These are phyloP conservation scores for Chondrilla cf. caribensis DNA, from an alignment of 37 sponge, comb jelly and placozoan species.

Conservation along the genomic window DNA sequence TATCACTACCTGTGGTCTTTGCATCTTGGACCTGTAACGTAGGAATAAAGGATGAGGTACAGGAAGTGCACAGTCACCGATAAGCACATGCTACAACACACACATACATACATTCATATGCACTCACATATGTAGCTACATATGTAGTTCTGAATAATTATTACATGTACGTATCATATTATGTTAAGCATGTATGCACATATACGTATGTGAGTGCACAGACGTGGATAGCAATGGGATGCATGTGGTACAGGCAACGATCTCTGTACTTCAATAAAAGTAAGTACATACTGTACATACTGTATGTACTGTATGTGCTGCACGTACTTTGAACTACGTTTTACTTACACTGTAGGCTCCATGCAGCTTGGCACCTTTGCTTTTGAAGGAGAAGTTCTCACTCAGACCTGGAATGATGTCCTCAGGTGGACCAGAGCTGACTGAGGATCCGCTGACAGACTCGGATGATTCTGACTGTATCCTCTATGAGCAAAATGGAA, in stretches of 20 bases:
- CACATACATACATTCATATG: background rate
- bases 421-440: background rate
- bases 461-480: slow-evolving; percentile 3
- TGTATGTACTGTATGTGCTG: background rate
- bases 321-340: too few relatives aligned
- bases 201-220: too few relatives aligned
- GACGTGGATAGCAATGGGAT: too few relatives aligned
- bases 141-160: background rate
- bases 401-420: slow-evolving; percentile 21
- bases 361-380: background rate
- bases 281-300: background rate
- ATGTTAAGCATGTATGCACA: background rate
- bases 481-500: background rate
- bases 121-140: background rate
- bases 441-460: background rate
- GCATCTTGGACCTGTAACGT: too few relatives aligned
- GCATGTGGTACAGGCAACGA: too few relatives aligned
- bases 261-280: too few relatives aligned
- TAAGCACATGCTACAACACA: too few relatives aligned
- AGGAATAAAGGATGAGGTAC: too few relatives aligned
- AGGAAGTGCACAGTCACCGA: too few relatives aligned
- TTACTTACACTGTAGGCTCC: slow-evolving; percentile 9
- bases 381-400: slow-evolving; percentile 3
- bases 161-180: background rate
- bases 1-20: too few relatives aligned